Evolutionary conservation across 2,797 vertebrate genomes (phyloP).

Genomic region (Gobionotothen gibberifrons): DNA sequence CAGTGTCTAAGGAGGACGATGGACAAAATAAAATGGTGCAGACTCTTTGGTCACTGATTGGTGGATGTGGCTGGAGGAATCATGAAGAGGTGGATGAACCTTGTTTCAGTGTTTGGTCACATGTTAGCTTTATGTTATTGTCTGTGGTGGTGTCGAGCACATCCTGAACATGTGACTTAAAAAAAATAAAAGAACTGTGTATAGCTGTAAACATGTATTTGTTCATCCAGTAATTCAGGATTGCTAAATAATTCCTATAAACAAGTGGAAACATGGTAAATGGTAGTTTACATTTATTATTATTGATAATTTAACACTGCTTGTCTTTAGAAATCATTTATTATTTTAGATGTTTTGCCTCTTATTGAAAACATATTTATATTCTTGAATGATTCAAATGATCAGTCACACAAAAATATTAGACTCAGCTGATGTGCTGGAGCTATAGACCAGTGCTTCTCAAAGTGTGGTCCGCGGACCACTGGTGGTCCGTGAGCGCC

Average conservation of each 20-base stretch:
- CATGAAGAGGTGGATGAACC: conserved; percentile 30
- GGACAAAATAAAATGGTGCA: conserved; percentile 46
- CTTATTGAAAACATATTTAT: not conserved
- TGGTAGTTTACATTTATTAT: too few relatives aligned
- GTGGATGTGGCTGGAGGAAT: conserved; percentile 20
- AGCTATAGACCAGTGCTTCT: too few relatives aligned
- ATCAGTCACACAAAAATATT: not conserved
- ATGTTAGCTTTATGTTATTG: conserved; percentile 52
- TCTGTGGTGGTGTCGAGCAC: conserved; percentile 59
- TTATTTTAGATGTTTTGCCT: not conserved
- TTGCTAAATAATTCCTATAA: not conserved
- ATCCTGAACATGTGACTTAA: conserved; percentile 61
- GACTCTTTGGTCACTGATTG: conserved; percentile 7
- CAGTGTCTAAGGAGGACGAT: conserved; percentile 39
- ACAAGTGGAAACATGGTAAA: not conserved
- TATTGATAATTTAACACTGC: not conserved
- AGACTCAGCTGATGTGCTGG: too few relatives aligned
- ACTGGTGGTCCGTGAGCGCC: too few relatives aligned
- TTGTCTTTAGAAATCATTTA: not conserved
- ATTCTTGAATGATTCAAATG: not conserved
- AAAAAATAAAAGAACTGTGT: conserved; percentile 70
- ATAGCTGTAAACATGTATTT: conserved; percentile 40
- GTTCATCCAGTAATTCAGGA: not conserved
- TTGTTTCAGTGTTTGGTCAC: conserved; percentile 54
- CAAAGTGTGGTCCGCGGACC: too few relatives aligned